A percentile compares a stretch with the other conserved stretches of the same genome.
These are phyloP conservation scores for Hydrotaea cyrtoneurina DNA, from an alignment of 2,888 invertebrate species.

Conservation along the genomic window DNA sequence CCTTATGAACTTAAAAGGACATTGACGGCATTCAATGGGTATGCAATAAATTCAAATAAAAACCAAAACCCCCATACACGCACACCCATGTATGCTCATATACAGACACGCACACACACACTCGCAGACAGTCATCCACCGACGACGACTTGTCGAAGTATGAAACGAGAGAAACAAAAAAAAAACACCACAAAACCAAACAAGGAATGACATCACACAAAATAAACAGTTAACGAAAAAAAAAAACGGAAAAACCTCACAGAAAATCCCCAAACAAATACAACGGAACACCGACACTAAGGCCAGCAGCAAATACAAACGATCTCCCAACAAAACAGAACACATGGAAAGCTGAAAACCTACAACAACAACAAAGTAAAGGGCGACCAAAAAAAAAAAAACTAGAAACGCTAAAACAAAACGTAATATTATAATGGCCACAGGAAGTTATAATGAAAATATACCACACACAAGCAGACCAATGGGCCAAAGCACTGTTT, in stretches of 20 bases:
- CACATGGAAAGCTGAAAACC: neutral
- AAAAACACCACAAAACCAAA: conserved; percentile 28
- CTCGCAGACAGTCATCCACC: neutral
- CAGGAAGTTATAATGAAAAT: conserved; percentile 46
- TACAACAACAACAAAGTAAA: neutral
- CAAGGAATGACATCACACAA: conserved; percentile 60
- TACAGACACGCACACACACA: neutral
- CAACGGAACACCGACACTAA: conserved; percentile 7
- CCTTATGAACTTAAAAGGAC: conserved; percentile 49
- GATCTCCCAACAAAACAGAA: conserved; percentile 30
- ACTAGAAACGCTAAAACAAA: neutral
- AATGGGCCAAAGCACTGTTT: neutral
- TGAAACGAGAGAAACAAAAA: neutral
- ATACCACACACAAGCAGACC: neutral
- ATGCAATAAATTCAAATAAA: conserved; percentile 21
- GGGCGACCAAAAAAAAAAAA: neutral
- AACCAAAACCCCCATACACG: neutral
- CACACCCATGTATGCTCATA: neutral
- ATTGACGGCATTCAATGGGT: conserved; percentile 53
- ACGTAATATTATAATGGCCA: conserved; percentile 42
- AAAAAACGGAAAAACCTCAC: neutral
- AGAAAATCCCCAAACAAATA: neutral
- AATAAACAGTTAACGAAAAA: conserved; percentile 35
- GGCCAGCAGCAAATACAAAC: neutral
- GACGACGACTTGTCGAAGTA: neutral